These are phyloP conservation scores for Sternarchorhynchus goeldii DNA, from an alignment of 2,797 vertebrate genomes.

Conservation along the genomic window DNA sequence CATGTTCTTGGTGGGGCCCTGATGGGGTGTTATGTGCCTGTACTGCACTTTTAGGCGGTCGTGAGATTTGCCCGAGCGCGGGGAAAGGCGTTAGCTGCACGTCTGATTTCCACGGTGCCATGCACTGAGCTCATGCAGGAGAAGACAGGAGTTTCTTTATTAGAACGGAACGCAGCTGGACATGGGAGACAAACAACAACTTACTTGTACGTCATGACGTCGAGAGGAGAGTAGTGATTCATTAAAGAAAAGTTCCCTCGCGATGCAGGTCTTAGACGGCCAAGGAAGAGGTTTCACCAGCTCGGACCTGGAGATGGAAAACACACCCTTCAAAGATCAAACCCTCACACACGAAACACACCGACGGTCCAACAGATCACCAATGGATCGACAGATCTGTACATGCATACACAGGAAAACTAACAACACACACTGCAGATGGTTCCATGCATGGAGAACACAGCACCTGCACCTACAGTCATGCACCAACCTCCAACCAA, in stretches of 20 bases:
- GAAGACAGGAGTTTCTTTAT: conserved; percentile 55
- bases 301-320: conserved; percentile 56
- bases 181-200: conserved; percentile 58
- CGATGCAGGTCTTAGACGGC: conserved; percentile 54
- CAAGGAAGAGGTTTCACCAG: conserved; percentile 39
- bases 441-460: no score
- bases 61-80: conserved; percentile 3
- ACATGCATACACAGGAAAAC: conserved; percentile 24
- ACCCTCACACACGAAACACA: not conserved
- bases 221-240: conserved; percentile 75
- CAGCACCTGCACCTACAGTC: no score
- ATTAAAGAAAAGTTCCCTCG: conserved; percentile 67
- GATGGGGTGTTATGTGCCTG: conserved; percentile 68
- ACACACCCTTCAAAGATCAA: conserved; percentile 23
- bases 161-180: not conserved
- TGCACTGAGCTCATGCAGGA: conserved; percentile 60
- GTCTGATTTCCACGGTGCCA: conserved; percentile 40
- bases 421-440: not conserved
- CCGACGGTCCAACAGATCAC: no score
- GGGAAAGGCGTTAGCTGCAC: conserved; percentile 27
- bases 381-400: no score
- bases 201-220: conserved; percentile 82
- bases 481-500: no score
- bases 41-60: conserved; percentile 14
- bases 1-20: conserved; percentile 63